These are phyloP conservation scores for Thera obeliscata DNA, from an alignment of 2,888 invertebrate species.

Conservation along the genomic window DNA sequence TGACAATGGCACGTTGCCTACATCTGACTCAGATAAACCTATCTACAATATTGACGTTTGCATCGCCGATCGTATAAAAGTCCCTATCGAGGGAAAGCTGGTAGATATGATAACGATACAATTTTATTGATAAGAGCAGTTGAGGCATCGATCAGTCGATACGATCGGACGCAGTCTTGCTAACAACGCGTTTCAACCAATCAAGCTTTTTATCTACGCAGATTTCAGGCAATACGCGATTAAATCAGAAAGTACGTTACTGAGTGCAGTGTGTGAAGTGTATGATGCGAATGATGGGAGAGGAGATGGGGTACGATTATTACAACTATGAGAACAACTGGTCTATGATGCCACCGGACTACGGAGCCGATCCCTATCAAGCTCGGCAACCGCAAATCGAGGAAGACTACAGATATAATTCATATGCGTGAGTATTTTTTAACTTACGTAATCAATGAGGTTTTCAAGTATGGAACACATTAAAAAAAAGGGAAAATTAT, in stretches of 20 bases:
- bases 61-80: slow-evolving; percentile 70
- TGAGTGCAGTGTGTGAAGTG: slow-evolving; percentile 45
- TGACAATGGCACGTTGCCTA: slow-evolving; percentile 56
- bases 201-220: slow-evolving; percentile 47
- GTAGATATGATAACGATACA: slow-evolving; percentile 81
- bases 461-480: too few species aligned
- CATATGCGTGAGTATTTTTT: slow-evolving; percentile 83
- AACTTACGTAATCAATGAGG: background rate
- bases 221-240: slow-evolving; percentile 50
- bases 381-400: slow-evolving; percentile 76
- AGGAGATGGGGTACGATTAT: slow-evolving; percentile 84
- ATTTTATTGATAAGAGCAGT: slow-evolving; percentile 80
- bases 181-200: slow-evolving; percentile 35
- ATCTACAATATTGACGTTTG: slow-evolving; percentile 67
- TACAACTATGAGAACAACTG: slow-evolving; percentile 86
- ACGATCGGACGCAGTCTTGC: slow-evolving; percentile 51
- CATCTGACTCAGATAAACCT: slow-evolving; percentile 74
- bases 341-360: slow-evolving; percentile 89
- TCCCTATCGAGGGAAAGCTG: slow-evolving; percentile 78
- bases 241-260: slow-evolving; percentile 23
- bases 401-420: slow-evolving; percentile 87
- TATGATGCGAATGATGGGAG: slow-evolving; percentile 85
- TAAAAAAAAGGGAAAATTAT: too few species aligned
- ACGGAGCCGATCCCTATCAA: slow-evolving; percentile 82
- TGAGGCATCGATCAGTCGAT: slow-evolving; percentile 81